Percentiles rank a stretch among this genome's conserved stretches.
These are phyloP conservation scores for Aphelenchoides fujianensis DNA, from an alignment of 1,140 invertebrate species.

Conservation along the genomic window DNA sequence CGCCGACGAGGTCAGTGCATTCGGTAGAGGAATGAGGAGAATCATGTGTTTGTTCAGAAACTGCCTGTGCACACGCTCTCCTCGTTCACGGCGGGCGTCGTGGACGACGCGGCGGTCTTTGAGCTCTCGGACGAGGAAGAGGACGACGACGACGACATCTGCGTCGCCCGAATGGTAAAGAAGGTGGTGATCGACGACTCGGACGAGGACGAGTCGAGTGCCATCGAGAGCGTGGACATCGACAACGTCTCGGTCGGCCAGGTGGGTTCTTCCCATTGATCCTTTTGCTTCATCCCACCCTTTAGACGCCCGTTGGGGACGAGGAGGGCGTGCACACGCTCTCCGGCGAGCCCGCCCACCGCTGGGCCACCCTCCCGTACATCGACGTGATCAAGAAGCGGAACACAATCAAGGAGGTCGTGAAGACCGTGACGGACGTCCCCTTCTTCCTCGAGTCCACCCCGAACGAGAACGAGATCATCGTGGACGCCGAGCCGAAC, in stretches of 20 bases:
- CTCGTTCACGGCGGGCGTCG: neutral
- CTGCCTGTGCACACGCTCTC: neutral
- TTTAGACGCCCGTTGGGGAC: neutral
- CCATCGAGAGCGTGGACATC: conserved; percentile 1
- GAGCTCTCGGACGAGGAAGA: neutral
- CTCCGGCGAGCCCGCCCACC: conserved; percentile 77
- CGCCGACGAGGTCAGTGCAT: neutral
- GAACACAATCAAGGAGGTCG: conserved; percentile 82
- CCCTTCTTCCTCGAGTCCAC: conserved; percentile 92
- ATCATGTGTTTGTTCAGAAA: conserved; percentile 11
- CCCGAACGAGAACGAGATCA: conserved; percentile 65
- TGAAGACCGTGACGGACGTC: conserved; percentile 76
- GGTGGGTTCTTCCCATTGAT: neutral
- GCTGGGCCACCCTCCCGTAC: conserved; percentile 87
- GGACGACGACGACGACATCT: neutral
- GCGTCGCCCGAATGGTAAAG: neutral
- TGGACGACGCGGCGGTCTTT: neutral
- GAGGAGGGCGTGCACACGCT: conserved; percentile 65
- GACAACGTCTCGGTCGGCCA: neutral
- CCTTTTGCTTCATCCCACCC: neutral
- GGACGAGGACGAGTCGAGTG: neutral
- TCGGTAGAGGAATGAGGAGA: neutral
- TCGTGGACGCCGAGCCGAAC: conserved; percentile 69
- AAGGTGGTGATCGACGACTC: neutral
- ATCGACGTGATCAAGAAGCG: conserved; percentile 79